These are phyloP conservation scores for Marcusenius ussheri DNA, from an alignment of 2,113 vertebrate species.

Conservation along the genomic window DNA sequence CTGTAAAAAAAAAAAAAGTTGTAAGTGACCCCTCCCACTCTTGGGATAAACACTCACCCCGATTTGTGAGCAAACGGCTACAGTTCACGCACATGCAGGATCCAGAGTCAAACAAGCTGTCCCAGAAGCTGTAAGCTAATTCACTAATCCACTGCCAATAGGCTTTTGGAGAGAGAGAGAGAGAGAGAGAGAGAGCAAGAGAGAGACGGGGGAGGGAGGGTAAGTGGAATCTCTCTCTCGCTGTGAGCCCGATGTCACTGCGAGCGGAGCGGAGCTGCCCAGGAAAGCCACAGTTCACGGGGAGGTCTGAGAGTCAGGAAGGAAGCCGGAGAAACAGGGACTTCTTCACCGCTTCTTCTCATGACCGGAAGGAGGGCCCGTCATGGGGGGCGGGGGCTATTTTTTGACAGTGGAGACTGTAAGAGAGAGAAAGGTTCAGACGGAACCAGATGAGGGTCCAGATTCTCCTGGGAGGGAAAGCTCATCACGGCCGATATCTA, in stretches of 20 bases:
- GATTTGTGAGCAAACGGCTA: constrained; percentile 8
- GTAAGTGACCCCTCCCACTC: neutral
- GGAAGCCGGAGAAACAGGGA: constrained; percentile 44
- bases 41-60: constrained; percentile 1
- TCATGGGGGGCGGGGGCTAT: constrained; percentile 21
- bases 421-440: constrained; percentile 26
- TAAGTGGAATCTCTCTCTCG: constrained; percentile 41
- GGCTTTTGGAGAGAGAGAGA: constrained; percentile 41
- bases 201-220: neutral
- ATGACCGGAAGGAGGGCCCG: constrained; percentile 19
- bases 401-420: neutral
- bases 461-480: constrained; percentile 30
- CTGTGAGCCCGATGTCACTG: constrained; percentile 45
- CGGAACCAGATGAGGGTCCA: constrained; percentile 29
- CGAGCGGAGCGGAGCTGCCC: constrained; percentile 47
- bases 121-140: constrained; percentile 54
- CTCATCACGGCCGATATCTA: constrained; percentile 21
- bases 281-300: constrained; percentile 52
- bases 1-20: constrained; percentile 3
- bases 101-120: constrained; percentile 51
- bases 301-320: constrained; percentile 59
- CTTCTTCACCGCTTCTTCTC: constrained; percentile 37
- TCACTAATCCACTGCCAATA: constrained; percentile 57
- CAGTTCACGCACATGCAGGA: constrained; percentile 1
- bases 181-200: constrained; percentile 1